These are phyloP conservation scores for Tenthredo livida DNA, from an alignment of 2,888 invertebrate genomes.

Conservation along the genomic window DNA sequence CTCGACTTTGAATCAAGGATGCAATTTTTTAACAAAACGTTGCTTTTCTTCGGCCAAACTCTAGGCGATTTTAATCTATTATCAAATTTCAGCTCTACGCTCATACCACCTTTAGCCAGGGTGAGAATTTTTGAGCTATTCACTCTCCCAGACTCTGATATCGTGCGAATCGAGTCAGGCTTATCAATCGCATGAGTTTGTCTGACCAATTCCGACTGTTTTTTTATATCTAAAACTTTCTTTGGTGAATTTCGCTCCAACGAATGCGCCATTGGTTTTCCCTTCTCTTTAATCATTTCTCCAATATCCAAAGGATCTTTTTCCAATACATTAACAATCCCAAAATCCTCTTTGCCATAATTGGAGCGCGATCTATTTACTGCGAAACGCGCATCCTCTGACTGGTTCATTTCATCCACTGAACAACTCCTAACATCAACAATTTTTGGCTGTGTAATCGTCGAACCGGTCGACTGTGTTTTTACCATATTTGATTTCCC, in stretches of 20 bases:
- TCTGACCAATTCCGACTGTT: background rate
- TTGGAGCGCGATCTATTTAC: constrained; percentile 18
- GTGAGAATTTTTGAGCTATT: constrained; percentile 2
- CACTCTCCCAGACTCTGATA: constrained; percentile 7
- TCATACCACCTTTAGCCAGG: constrained; percentile 13
- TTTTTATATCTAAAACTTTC: background rate
- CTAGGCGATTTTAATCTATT: background rate
- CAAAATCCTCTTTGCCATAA: constrained; percentile 27
- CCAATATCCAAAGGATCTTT: constrained; percentile 53
- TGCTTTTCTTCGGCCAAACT: constrained; percentile 25
- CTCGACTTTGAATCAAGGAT: background rate
- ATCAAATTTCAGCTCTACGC: background rate
- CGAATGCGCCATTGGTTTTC: background rate
- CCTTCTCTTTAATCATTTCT: background rate
- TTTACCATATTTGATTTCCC: constrained; percentile 1
- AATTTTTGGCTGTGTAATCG: constrained; percentile 27
- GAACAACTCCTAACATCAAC: constrained; percentile 12
- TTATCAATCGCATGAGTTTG: background rate
- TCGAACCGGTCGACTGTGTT: background rate
- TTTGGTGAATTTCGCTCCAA: background rate
- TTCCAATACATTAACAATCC: constrained; percentile 38
- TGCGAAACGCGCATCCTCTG: background rate
- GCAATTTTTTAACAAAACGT: background rate
- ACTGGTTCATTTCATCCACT: background rate
- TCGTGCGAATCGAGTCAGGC: background rate